Evolutionary conservation across 1,140 invertebrate species (phyloP).

Genomic region (Prorops nasuta): DNA sequence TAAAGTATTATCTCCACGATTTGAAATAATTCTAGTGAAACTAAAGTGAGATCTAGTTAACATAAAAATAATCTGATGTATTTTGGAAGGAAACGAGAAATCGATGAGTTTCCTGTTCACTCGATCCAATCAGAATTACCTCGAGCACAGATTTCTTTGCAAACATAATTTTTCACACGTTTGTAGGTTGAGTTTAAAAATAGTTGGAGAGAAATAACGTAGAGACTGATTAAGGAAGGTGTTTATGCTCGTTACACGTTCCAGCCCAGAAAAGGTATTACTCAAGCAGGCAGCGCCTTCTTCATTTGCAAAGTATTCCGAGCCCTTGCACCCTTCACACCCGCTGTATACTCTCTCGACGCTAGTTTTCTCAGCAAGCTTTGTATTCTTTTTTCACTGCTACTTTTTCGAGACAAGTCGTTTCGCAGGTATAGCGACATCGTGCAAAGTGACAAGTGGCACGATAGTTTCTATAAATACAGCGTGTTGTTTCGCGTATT

Average conservation of each 20-base stretch:
- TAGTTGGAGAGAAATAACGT: neutral
- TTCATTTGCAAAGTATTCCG: conserved; percentile 11
- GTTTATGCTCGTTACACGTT: conserved; percentile 10
- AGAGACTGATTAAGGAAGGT: conserved; percentile 8
- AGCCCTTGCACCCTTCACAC: neutral
- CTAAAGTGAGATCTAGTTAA: too few species aligned
- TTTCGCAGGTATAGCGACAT: too few species aligned
- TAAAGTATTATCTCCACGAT: too few species aligned
- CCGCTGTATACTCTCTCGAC: neutral
- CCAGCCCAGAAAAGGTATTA: neutral
- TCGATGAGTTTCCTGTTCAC: neutral
- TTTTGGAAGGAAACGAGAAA: neutral
- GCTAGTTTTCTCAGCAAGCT: neutral
- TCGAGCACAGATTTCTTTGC: too few species aligned
- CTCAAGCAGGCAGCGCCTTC: conserved; percentile 6
- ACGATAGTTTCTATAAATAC: too few species aligned
- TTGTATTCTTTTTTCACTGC: too few species aligned
- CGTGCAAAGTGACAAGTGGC: too few species aligned
- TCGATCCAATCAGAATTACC: neutral
- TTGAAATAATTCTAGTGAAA: too few species aligned
- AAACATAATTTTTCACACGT: too few species aligned
- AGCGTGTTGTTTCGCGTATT: too few species aligned
- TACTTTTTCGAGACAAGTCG: too few species aligned
- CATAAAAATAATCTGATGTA: neutral
- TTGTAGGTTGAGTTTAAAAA: neutral